Conservation (phyloP, 1,140 invertebrate species). For the Trachymyrmex cornetzi region DNA sequence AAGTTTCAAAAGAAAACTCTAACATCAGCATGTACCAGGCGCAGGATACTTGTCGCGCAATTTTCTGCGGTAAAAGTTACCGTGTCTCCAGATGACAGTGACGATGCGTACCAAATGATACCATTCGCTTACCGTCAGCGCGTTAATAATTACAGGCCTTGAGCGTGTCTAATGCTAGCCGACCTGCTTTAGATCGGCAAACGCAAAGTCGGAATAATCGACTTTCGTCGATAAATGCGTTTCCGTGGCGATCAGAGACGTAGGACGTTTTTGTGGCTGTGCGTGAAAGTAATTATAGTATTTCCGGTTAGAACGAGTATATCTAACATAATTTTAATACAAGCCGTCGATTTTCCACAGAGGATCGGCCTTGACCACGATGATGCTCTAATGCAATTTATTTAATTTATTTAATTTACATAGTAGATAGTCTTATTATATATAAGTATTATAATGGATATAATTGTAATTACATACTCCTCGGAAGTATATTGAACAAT, state of each 20-base stretch:
- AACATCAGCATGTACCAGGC: neutral
- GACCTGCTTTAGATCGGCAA: constrained; percentile 42
- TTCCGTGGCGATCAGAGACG: constrained; percentile 14
- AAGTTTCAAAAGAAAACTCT: constrained; percentile 31
- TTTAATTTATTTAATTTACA: constrained; percentile 1
- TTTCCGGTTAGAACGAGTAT: constrained; percentile 18
- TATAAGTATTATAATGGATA: neutral
- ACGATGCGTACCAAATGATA: constrained; percentile 48
- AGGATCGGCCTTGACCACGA: constrained; percentile 47
- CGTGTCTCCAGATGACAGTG: neutral
- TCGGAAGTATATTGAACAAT: neutral
- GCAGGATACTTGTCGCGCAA: neutral
- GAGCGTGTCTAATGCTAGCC: constrained; percentile 32
- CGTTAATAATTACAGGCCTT: constrained; percentile 31
- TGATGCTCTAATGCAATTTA: constrained; percentile 10
- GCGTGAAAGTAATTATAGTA: constrained; percentile 51
- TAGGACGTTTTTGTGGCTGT: constrained; percentile 31
- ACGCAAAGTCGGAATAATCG: constrained; percentile 34
- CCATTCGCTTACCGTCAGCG: constrained; percentile 12
- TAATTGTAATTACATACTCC: neutral
- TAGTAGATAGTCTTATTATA: neutral
- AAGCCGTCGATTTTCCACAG: neutral
- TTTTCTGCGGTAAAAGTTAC: constrained; percentile 36
- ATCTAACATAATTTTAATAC: neutral
- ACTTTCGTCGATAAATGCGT: constrained; percentile 55